Evolutionary conservation across 2,113 vertebrate genomes (phyloP).

Genomic region (Psephotus haematonotus): DNA sequence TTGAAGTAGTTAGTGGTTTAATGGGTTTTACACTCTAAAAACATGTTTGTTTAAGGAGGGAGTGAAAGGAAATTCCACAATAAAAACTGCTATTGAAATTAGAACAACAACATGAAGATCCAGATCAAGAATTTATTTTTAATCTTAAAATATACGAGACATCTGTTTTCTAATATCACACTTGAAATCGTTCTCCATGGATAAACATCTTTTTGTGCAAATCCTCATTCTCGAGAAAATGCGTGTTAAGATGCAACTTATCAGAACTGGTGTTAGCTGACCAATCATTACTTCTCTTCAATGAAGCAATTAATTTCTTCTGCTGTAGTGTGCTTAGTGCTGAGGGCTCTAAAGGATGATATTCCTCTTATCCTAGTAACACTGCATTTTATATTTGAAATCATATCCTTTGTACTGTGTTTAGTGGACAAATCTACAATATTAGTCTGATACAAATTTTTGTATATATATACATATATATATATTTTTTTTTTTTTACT

Average conservation of each 20-base stretch:
- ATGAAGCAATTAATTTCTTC: not conserved
- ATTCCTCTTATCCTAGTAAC: not conserved
- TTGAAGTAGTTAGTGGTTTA: not conserved
- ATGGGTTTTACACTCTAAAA: rapidly evolving
- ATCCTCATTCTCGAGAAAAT: not conserved
- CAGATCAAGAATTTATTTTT: not conserved
- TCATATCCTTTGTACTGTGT: not conserved
- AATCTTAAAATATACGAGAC: not conserved
- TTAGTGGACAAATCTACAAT: not conserved
- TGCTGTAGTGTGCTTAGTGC: not conserved
- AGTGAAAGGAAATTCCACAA: not conserved
- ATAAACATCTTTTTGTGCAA: not conserved
- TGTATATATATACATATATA: not conserved
- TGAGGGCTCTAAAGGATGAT: not conserved
- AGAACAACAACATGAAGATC: not conserved
- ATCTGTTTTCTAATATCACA: not conserved
- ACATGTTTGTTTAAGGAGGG: not conserved
- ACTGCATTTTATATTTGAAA: not conserved
- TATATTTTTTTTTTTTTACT: not conserved
- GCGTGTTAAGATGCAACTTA: not conserved
- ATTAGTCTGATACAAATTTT: not conserved
- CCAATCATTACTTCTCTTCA: not conserved
- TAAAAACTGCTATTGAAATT: not conserved
- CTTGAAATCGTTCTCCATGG: not conserved
- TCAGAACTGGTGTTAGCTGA: not conserved